Evolutionary conservation across 2,113 vertebrate genomes (phyloP), one percentile per base, ranked within the genome.

Genomic region (Myanophis thanlyinensis): DNA sequence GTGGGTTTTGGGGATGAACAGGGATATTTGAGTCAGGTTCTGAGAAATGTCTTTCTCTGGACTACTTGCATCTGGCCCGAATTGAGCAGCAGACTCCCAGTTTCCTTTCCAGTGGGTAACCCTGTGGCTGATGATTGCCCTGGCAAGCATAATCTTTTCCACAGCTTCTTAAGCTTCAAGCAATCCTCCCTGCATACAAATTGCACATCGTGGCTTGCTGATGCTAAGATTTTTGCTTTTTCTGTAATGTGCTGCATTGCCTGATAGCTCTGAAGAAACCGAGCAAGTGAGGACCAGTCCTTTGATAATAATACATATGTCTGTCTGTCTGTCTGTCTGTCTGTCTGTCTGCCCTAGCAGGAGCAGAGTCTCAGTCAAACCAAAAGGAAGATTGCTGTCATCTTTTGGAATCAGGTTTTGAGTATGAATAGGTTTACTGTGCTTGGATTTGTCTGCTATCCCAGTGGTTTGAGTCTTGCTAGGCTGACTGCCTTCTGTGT

Each of bases 121-220:
- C 22, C 0, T 15, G 9, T 86, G 44, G 85, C 54, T 4, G 44
- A 85, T 73, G 56, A 49, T 44, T 52, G 56, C 49, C 73, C 91
- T 52, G 93, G 93, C 59, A 89, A 94, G 87, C 47, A 35, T 48
- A 88, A 90, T 25, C 7, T 3, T 49, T 87, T 35, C 35, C 91
- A 30, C 9, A 93, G 93, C 90, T 89, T 59, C 89, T 91, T 80
- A 86, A 1, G 7, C 87, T 90, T 93, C 90, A 95, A 18, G 84
- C 90, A 88, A 87, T 3, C 92, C 1, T 89, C 94, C 52, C 92
- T 93, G 92, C 92, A 92, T 88, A 93, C 93, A 93, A 89, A 35
- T 88, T 48, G 30, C 12, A 1, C 23, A 40, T 25, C 6, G n/a
- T 51, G 52, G 87, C 49, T 54, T 59, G 6, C 87, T 15, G 5